Conservation (phyloP, 2,797 vertebrate species). For the Nyctibius grandis region DNA sequence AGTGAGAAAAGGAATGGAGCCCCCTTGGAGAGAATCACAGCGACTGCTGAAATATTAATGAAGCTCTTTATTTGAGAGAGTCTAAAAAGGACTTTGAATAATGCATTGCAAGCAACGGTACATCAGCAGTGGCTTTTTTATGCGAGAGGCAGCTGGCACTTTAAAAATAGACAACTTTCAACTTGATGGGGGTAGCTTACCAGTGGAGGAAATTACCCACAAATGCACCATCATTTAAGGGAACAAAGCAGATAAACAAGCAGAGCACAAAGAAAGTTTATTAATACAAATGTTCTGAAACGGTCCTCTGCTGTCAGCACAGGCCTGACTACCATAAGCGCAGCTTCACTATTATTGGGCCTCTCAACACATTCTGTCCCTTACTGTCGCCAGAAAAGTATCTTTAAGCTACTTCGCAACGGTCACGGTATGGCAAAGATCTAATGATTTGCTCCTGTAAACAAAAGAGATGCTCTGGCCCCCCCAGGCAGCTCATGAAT, state of each 20-base stretch:
- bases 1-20: slow-evolving; percentile 13
- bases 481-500: neutral
- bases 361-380: neutral
- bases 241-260: slow-evolving; percentile 31
- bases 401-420: neutral
- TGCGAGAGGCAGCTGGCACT: slow-evolving; percentile 47
- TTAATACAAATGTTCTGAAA: slow-evolving; percentile 5
- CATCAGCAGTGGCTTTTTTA: slow-evolving; percentile 53
- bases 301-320: neutral
- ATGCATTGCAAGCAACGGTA: slow-evolving; percentile 58
- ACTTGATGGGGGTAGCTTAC: slow-evolving; percentile 40
- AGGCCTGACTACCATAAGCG: neutral
- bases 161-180: slow-evolving; percentile 64
- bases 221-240: slow-evolving; percentile 12
- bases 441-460: neutral
- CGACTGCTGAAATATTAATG: slow-evolving; percentile 59
- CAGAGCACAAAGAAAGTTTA: slow-evolving; percentile 27
- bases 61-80: slow-evolving; percentile 47
- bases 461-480: neutral
- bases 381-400: neutral
- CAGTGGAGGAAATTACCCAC: slow-evolving; percentile 39
- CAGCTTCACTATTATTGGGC: neutral
- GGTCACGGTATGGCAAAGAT: neutral
- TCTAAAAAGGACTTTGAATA: slow-evolving; percentile 67
- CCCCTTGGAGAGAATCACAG: slow-evolving; percentile 58